Evolutionary conservation across 2,888 invertebrate species (phyloP), one percentile per base, ranked within the genome.

Genomic region (Xestia xanthographa): DNA sequence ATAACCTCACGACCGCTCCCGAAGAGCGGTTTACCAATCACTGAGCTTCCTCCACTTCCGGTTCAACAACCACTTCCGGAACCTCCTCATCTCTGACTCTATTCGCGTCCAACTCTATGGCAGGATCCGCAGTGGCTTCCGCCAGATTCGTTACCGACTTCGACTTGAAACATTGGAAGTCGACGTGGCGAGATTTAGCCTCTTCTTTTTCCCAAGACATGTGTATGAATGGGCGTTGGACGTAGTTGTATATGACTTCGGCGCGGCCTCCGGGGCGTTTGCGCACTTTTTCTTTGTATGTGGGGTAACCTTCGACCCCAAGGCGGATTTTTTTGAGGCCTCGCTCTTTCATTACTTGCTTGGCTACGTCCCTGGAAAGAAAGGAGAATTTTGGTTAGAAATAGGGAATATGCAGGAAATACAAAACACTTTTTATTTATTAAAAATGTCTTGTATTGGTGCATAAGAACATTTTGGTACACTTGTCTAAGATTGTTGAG

Each of bases 201-300:
- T 99, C 99, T 92, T 99, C 99, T 91, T 99, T 99, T 93, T 99
- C 99, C 99, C 99, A 99, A 0, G 99, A 99, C 98, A 99, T 99
- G 92, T 99, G 99, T 72, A 99, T 98, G 95, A 99, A 99, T 0
- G 99, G 99, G 1, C 99, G 97, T 93, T 99, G 99, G 0, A 99
- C 99, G 94, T 99, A 99, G 95, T 99, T 99, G 97, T 99, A 99
- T 86, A 99, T 99, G 5, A 99, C 96, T 95, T 99, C 99, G 0
- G 99, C 98, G 6, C 99, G 97, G 0, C 99, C 99, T 2, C 99
- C 99, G 0, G 99, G 98, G 34, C 99, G 97, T 91, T 98, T 98
- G 95, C 99, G 99, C 1, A 99, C 98, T 93, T 99, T 99, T 93
- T 99, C 99, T 93, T 99, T 99, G 97, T 99, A 99, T 0, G 99